phyloP scores from a whole-genome alignment of 1,140 invertebrate genomes.

The Drosophila kanapiae region DNA sequence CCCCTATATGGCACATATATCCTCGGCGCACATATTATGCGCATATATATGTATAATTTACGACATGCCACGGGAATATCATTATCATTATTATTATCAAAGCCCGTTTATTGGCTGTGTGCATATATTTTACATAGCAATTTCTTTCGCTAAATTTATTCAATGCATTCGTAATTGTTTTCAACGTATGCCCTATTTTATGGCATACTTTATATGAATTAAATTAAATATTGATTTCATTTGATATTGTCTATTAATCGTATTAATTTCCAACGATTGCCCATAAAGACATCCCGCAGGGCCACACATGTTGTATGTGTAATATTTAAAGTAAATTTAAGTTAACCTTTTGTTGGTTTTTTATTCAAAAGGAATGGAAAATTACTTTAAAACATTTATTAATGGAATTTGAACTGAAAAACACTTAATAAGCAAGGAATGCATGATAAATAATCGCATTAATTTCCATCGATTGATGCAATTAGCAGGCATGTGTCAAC shows the following conservation, averaged over 20 bases:
- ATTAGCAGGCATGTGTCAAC: not conserved
- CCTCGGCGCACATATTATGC: constrained; percentile 9
- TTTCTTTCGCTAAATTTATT: constrained; percentile 40
- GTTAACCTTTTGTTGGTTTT: not conserved
- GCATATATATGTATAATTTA: constrained; percentile 20
- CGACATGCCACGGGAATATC: constrained; percentile 20
- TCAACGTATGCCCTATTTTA: not conserved
- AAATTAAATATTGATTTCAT: constrained; percentile 15
- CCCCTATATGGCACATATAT: constrained; percentile 8
- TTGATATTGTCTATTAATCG: constrained; percentile 7
- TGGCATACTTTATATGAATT: constrained; percentile 2
- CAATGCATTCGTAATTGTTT: constrained; percentile 38
- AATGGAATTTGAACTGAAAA: not conserved
- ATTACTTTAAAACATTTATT: not conserved
- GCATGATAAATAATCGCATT: not conserved
- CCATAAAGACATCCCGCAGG: not conserved
- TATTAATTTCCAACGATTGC: constrained; percentile 27
- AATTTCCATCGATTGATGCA: not conserved
- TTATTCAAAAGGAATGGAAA: not conserved
- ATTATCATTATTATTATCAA: constrained; percentile 49
- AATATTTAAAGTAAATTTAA: not conserved
- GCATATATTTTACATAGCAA: constrained; percentile 16
- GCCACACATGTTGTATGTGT: constrained; percentile 12
- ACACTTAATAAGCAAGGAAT: not conserved
- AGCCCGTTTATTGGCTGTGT: constrained; percentile 20